Evolutionary conservation across 2,113 vertebrate genomes (phyloP).

Genomic region (Varanus salvator): DNA sequence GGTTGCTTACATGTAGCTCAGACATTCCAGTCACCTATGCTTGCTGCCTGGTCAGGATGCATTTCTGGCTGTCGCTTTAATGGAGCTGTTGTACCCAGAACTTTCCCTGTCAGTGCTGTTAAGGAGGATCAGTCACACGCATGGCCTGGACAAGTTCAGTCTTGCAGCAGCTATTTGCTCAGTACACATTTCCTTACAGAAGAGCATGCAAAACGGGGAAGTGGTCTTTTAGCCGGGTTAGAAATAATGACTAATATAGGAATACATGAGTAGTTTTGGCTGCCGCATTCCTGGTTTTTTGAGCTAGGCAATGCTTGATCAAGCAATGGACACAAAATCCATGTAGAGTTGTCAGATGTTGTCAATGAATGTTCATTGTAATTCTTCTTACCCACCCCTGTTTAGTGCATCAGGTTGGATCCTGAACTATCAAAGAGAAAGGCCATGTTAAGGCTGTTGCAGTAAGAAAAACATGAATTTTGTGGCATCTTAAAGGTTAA

Average conservation of each 20-base stretch:
- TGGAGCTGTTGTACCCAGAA: not conserved
- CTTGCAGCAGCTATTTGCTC: not conserved
- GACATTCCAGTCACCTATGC: conserved; percentile 1
- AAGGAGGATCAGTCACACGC: not conserved
- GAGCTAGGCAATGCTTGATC: too few relatives aligned
- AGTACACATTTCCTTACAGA: not conserved
- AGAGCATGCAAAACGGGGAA: not conserved
- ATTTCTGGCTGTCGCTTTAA: not conserved
- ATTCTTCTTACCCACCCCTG: too few relatives aligned
- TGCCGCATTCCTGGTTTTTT: too few relatives aligned
- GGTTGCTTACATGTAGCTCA: not conserved
- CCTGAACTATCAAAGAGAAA: not conserved
- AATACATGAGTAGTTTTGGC: not conserved
- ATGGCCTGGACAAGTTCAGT: not conserved
- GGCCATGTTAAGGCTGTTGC: too few relatives aligned
- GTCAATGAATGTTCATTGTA: not conserved
- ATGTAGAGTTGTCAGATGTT: not conserved
- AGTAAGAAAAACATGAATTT: too few relatives aligned
- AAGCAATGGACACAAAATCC: too few relatives aligned
- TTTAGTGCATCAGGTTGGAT: not conserved
- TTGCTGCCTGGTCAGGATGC: not conserved
- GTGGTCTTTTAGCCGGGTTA: not conserved
- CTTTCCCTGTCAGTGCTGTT: not conserved
- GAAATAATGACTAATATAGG: not conserved
- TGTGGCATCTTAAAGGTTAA: too few relatives aligned